Evolutionary conservation across 2,113 vertebrate genomes (phyloP), one percentile per base, ranked within the genome.

Genomic region (Pagrus major): DNA sequence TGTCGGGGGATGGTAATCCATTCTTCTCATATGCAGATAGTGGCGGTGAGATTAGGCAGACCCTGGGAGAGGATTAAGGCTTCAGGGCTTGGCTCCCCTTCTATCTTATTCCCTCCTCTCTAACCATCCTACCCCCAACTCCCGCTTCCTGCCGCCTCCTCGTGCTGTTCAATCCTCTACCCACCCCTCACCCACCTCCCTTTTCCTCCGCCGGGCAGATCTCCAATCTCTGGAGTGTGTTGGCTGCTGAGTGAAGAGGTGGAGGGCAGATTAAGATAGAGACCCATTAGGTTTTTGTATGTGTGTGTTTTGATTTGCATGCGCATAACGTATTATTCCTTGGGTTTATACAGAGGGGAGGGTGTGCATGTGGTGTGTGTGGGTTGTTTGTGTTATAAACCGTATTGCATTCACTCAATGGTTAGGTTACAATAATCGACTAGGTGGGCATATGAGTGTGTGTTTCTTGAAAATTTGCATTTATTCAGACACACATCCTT

Each of bases 1-100:
- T 46, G 54, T 78, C 25, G 81, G 92, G 83, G 90, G 87, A 86
- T 88, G 90, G 90, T 92, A 92, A 93, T 93, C 92, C 91, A 87
- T 91, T 84, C 85, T 86, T 88, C 84, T 84, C 83, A 83, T 92
- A 90, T 92, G 92, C 90, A 90, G 90, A 92, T 93, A 78, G 88
- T 49, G 84, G 78, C 16, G 63, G 77, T 78, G 83, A 92, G 91
- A 93, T 93, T 93, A 93, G 86, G 88, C 87, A 86, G 88, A 89
- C 86, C 88, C 88, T 59, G 84, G 44, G 76, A 92, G 90, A 87
- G 90, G 90, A 94, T 92, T 94, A 92, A 82, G 71, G 86, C 73
- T 78, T 79, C 76, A 70, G 81, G 80, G 77, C 20, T 83, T 75
- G 80, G 65, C 84, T 78, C 79, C 77, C 55, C 76, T 74, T 82